phyloP scores from a whole-genome alignment of 2,113 vertebrate species.

The Sebastes schlegelii region DNA sequence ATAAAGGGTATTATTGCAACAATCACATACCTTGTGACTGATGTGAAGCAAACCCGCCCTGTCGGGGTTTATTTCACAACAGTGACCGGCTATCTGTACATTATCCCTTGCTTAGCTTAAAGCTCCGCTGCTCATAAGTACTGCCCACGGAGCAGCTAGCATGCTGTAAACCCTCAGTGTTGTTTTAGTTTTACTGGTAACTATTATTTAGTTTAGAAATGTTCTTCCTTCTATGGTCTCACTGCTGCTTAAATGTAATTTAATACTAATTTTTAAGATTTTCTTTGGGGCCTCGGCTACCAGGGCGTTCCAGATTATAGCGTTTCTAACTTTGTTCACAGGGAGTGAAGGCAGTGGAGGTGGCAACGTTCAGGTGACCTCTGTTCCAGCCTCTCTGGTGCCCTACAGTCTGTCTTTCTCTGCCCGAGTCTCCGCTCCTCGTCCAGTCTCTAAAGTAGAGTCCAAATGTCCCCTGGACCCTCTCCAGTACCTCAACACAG shows the following conservation, averaged over 20 bases:
- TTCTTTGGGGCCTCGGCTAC: not conserved
- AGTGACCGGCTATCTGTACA: too few relatives aligned
- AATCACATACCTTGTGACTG: not conserved
- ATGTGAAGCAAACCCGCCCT: too few relatives aligned
- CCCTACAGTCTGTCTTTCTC: conserved; percentile 85
- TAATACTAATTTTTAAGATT: too few relatives aligned
- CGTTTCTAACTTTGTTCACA: conserved; percentile 32
- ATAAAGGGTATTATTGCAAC: not conserved
- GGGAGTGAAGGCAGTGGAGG: conserved; percentile 59
- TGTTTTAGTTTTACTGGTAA: too few relatives aligned
- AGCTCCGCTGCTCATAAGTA: too few relatives aligned
- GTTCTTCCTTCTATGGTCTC: too few relatives aligned
- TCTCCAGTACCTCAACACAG: conserved; percentile 74
- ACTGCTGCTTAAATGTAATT: too few relatives aligned
- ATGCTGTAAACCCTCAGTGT: too few relatives aligned
- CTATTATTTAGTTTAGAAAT: too few relatives aligned
- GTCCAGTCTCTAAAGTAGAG: conserved; percentile 83
- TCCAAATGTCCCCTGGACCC: conserved; percentile 83
- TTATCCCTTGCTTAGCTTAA: too few relatives aligned
- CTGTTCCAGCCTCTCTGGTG: conserved; percentile 67
- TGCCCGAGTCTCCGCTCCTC: conserved; percentile 79
- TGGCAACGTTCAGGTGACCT: conserved; percentile 65
- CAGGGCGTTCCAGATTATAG: not conserved
- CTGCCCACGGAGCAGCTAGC: too few relatives aligned
- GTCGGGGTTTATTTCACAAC: too few relatives aligned